Evolutionary conservation across 2,113 vertebrate genomes (phyloP).

Genomic region (Pelecanus crispus): DNA sequence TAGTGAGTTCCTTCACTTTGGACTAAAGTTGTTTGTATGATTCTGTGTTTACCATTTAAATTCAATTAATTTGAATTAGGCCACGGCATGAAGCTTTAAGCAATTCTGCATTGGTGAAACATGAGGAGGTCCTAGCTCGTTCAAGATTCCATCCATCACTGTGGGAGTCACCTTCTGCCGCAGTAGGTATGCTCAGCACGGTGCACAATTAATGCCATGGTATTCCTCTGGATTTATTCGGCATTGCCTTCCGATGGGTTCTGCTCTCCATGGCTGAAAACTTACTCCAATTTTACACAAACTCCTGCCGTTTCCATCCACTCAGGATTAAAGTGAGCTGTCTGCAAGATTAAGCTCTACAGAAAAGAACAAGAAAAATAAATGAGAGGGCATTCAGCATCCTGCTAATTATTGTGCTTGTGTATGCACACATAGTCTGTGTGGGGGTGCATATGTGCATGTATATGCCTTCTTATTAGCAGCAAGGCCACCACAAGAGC

Average conservation of each 20-base stretch:
- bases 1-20: neutral
- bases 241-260: neutral
- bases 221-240: constrained; percentile 28
- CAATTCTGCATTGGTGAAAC: neutral
- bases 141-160: constrained; percentile 31
- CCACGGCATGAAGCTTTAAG: neutral
- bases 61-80: constrained; percentile 28
- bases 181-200: constrained; percentile 42
- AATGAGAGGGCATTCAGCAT: neutral
- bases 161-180: constrained; percentile 32
- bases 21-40: neutral
- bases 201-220: constrained; percentile 20
- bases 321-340: neutral
- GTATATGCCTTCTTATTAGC: neutral
- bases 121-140: neutral
- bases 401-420: constrained; percentile 13
- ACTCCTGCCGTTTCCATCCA: constrained; percentile 7
- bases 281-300: constrained; percentile 38
- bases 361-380: constrained; percentile 22
- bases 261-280: constrained; percentile 3
- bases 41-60: neutral
- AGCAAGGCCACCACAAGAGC: neutral
- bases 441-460: accelerated
- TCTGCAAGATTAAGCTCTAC: constrained; percentile 36
- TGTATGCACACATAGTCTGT: neutral